Conservation (phyloP, 1,140 invertebrate genomes). For the Hirudo medicinalis region DNA sequence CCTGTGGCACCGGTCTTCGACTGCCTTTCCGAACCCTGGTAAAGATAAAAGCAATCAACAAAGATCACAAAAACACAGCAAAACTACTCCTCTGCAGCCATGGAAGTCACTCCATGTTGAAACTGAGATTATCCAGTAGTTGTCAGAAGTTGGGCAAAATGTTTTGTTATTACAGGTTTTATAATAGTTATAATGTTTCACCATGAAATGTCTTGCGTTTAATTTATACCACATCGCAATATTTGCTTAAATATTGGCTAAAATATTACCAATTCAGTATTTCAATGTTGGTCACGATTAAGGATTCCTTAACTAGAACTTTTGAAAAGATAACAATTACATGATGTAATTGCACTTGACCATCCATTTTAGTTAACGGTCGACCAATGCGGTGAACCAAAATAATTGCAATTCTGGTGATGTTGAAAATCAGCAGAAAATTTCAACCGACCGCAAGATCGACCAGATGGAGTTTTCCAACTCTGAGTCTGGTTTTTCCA, state of each 20-base stretch:
- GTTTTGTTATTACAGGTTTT: too few relatives aligned
- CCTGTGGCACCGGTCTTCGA: conserved; percentile 82
- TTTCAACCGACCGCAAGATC: conserved; percentile 59
- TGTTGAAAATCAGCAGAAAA: neutral
- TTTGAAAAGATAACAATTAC: too few relatives aligned
- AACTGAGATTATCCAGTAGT: too few relatives aligned
- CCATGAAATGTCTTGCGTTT: too few relatives aligned
- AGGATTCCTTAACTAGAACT: neutral
- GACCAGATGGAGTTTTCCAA: conserved; percentile 83
- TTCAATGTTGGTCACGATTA: neutral
- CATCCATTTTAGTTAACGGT: neutral
- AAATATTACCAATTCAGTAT: neutral
- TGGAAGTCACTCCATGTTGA: too few relatives aligned
- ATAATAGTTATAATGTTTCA: too few relatives aligned
- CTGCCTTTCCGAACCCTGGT: conserved; percentile 78
- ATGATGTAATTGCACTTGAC: neutral
- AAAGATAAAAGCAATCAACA: neutral
- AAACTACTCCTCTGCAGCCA: too few relatives aligned
- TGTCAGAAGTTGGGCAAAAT: too few relatives aligned
- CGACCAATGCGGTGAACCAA: neutral
- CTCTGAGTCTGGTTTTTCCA: conserved; percentile 78
- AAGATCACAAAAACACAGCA: neutral
- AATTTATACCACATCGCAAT: too few relatives aligned
- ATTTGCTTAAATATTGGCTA: neutral
- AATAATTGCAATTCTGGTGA: neutral